phyloP scores from a whole-genome alignment of 2,888 invertebrate genomes.

The Rutpela maculata region DNA sequence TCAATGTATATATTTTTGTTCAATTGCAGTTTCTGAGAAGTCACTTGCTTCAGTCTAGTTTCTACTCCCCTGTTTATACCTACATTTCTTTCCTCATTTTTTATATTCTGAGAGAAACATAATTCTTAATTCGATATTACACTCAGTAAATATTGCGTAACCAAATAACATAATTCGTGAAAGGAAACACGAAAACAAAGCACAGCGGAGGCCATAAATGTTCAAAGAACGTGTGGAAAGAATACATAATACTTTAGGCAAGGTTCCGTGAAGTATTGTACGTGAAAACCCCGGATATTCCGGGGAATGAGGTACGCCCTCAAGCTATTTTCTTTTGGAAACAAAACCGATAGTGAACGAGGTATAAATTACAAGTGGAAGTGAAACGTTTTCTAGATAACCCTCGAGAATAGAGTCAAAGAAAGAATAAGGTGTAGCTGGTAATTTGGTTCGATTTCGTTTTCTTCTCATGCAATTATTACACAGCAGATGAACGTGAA shows the following conservation, averaged over 20 bases:
- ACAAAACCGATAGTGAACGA: slow-evolving; percentile 37
- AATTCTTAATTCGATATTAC: no score
- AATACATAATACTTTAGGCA: slow-evolving; percentile 24
- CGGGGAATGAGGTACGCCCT: slow-evolving; percentile 4
- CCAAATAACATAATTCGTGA: background rate
- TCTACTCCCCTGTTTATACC: no score
- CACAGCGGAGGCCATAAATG: background rate
- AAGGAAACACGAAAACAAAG: background rate
- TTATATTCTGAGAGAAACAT: no score
- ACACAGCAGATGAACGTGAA: no score
- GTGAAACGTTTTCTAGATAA: slow-evolving; percentile 27
- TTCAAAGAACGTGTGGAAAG: slow-evolving; percentile 14
- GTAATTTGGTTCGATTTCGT: background rate
- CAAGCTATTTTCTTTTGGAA: slow-evolving; percentile 37
- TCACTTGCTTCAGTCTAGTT: no score
- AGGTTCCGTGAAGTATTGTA: slow-evolving; percentile 30
- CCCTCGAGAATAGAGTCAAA: slow-evolving; percentile 16
- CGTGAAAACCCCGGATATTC: slow-evolving; percentile 16
- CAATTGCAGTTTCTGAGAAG: no score
- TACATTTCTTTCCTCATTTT: no score
- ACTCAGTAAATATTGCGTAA: background rate
- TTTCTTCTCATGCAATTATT: background rate
- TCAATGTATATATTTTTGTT: no score
- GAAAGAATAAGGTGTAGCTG: slow-evolving; percentile 8
- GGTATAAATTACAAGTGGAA: slow-evolving; percentile 37